phyloP scores from a whole-genome alignment of 2,797 vertebrate genomes.

The Fistularia tabacaria region DNA sequence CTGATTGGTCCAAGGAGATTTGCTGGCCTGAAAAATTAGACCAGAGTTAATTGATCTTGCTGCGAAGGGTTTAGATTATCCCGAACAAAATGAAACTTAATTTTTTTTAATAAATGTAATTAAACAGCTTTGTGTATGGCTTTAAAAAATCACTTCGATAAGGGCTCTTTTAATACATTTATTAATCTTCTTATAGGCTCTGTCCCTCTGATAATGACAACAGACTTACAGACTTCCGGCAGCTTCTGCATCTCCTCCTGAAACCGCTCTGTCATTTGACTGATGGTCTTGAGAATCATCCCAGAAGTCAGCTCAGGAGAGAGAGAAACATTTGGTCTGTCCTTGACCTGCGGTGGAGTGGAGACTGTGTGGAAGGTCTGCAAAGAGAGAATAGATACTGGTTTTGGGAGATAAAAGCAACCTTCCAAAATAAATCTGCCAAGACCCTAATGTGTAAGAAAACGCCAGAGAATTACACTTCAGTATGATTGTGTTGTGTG shows the following conservation, averaged over 20 bases:
- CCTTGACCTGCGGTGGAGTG: conserved; percentile 32
- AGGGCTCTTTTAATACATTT: not conserved
- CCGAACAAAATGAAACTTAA: too few relatives aligned
- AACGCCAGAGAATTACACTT: not conserved
- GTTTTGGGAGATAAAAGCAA: not conserved
- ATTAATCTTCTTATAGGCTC: not conserved
- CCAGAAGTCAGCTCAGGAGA: conserved; percentile 59
- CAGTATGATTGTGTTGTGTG: too few relatives aligned
- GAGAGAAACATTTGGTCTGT: conserved; percentile 58
- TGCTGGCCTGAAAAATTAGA: conserved; percentile 43
- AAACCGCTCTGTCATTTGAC: conserved; percentile 50
- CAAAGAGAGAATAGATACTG: not conserved
- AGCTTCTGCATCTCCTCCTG: conserved; percentile 61
- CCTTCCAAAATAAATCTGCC: not conserved
- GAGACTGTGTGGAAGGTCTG: conserved; percentile 58
- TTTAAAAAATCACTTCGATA: too few relatives aligned
- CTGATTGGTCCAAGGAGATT: conserved; percentile 14
- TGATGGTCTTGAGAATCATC: conserved; percentile 50
- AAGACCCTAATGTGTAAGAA: not conserved
- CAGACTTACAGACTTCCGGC: conserved; percentile 58
- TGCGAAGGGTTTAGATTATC: too few relatives aligned
- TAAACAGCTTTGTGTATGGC: too few relatives aligned
- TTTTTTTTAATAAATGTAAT: too few relatives aligned
- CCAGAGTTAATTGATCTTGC: not conserved
- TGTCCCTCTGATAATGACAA: not conserved